Percentiles rank a stretch among this genome's conserved stretches.
These are phyloP conservation scores for Acronicta leporina DNA, from an alignment of 2,888 invertebrate species.

Conservation along the genomic window DNA sequence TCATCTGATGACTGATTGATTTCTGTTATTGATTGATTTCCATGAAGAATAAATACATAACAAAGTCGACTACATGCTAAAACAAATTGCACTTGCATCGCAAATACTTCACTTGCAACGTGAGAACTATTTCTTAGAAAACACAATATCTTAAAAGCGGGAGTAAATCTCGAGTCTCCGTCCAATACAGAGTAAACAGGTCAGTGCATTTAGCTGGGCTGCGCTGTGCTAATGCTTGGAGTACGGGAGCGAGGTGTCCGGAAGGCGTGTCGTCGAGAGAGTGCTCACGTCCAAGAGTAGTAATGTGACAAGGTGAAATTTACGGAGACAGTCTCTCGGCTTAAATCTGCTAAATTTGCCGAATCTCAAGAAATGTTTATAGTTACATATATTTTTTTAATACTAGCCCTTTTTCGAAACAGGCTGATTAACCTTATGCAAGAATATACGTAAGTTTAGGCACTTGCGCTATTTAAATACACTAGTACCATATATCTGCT, in stretches of 20 bases:
- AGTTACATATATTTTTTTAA: too few relatives aligned
- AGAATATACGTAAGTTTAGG: not conserved
- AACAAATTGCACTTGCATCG: conserved; percentile 2
- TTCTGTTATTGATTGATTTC: too few relatives aligned
- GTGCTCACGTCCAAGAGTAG: conserved; percentile 21
- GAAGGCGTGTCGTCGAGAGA: conserved; percentile 21
- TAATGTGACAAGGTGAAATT: conserved; percentile 11
- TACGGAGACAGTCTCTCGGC: too few relatives aligned
- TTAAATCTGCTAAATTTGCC: too few relatives aligned
- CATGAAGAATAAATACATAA: conserved; percentile 9
- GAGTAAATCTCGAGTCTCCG: conserved; percentile 15
- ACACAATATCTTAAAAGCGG: conserved; percentile 26
- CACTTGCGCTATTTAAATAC: too few relatives aligned
- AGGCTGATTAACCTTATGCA: too few relatives aligned
- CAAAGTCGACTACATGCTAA: conserved; percentile 32
- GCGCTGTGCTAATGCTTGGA: conserved; percentile 34
- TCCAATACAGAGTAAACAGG: conserved; percentile 33
- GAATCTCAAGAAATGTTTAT: too few relatives aligned
- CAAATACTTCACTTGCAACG: conserved; percentile 5
- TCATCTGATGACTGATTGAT: too few relatives aligned
- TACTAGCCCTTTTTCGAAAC: too few relatives aligned
- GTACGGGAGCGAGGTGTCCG: conserved; percentile 36
- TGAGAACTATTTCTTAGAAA: conserved; percentile 35
- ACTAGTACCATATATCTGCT: not conserved
- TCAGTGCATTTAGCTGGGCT: conserved; percentile 39